Conservation (phyloP, 2,797 vertebrate genomes). For the Zalophus californianus region DNA sequence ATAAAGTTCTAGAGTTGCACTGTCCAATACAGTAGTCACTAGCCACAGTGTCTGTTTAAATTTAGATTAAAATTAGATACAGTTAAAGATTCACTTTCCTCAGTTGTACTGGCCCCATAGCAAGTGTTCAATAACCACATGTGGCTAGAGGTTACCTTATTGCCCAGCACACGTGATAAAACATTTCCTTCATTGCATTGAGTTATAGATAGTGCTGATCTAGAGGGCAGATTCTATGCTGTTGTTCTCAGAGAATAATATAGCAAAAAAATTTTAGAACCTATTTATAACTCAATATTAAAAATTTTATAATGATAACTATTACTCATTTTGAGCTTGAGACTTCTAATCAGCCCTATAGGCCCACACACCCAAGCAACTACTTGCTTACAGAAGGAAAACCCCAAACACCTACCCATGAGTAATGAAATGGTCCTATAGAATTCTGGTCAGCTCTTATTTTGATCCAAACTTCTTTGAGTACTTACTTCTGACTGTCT, state of each 20-base stretch:
- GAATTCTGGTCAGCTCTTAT: background rate
- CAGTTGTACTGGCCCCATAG: background rate
- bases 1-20: background rate
- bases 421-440: background rate
- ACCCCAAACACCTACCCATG: background rate
- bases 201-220: background rate
- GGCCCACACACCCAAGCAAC: background rate
- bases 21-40: background rate
- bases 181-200: background rate
- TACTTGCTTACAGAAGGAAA: background rate
- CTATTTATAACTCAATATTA: background rate
- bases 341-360: background rate
- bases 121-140: background rate
- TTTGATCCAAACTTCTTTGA: background rate
- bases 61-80: conserved; percentile 41
- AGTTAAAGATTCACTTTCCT: background rate
- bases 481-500: background rate
- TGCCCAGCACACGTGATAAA: background rate
- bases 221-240: background rate
- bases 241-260: background rate
- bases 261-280: background rate
- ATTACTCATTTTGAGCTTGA: background rate
- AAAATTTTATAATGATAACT: background rate
- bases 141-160: background rate
- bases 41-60: background rate